Percentiles rank a stretch among this genome's conserved stretches.
phyloP scores from a whole-genome alignment of 2,113 vertebrate species.

The Menura novaehollandiae region DNA sequence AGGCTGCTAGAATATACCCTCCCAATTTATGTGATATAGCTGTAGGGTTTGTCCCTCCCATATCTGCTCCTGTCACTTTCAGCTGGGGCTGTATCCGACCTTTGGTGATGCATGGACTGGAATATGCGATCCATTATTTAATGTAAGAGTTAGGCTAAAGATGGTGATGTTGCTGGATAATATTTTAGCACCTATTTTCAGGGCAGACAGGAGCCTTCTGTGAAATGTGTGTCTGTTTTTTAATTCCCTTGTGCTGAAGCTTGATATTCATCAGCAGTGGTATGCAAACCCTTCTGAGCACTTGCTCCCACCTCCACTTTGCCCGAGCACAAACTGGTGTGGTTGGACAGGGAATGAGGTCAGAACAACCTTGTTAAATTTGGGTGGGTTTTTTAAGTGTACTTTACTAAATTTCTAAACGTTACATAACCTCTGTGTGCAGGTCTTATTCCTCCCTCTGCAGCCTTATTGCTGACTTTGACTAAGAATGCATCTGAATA shows the following conservation, averaged over 20 bases:
- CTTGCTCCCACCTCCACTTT: neutral
- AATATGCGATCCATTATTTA: neutral
- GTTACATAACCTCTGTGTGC: neutral
- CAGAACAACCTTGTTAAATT: neutral
- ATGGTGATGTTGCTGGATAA: neutral
- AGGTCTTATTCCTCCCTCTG: neutral
- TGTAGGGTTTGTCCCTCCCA: neutral
- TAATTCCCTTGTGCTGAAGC: neutral
- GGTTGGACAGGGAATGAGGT: neutral
- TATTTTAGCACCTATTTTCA: neutral
- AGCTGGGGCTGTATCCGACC: neutral
- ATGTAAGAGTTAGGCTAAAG: neutral
- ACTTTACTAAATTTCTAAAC: neutral
- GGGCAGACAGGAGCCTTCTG: neutral
- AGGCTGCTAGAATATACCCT: neutral
- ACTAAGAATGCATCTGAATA: neutral
- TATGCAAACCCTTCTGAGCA: neutral
- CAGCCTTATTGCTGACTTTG: neutral
- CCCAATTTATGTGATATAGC: neutral
- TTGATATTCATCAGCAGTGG: neutral
- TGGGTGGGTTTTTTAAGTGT: neutral
- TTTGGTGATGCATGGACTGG: neutral
- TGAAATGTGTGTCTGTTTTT: neutral
- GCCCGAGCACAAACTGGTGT: neutral
- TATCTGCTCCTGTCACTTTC: neutral